These are phyloP conservation scores for Rhizoglyphus robini DNA, from an alignment of 1,140 invertebrate genomes.

Conservation along the genomic window DNA sequence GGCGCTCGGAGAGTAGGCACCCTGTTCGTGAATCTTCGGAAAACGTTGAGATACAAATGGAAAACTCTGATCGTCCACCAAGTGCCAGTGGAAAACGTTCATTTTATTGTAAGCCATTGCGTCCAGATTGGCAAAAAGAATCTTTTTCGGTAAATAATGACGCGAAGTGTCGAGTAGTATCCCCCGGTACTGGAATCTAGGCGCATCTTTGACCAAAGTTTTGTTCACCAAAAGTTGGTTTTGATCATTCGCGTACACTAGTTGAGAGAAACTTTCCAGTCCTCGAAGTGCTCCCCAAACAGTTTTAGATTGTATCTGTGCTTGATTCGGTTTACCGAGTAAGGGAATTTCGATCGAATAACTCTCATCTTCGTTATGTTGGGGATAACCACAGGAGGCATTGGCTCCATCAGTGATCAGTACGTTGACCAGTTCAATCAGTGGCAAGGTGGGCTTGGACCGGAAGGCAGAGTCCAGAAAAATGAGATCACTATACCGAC, in stretches of 20 bases:
- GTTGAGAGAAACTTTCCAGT: constrained; percentile 36
- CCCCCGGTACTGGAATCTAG: constrained; percentile 57
- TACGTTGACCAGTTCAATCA: background rate
- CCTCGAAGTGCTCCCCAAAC: constrained; percentile 23
- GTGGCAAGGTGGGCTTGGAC: background rate
- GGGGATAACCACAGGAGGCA: constrained; percentile 21
- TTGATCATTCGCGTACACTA: constrained; percentile 29
- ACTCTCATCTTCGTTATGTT: constrained; percentile 19
- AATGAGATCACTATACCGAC: constrained; percentile 20
- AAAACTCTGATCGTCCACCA: constrained; percentile 49
- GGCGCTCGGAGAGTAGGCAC: constrained; percentile 14
- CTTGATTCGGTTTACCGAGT: background rate
- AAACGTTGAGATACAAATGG: constrained; percentile 43
- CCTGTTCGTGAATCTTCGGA: constrained; percentile 37
- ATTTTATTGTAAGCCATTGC: constrained; percentile 37
- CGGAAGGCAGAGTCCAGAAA: constrained; percentile 6
- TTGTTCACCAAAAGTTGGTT: constrained; percentile 32
- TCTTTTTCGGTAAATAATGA: constrained; percentile 54
- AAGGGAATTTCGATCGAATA: constrained; percentile 7
- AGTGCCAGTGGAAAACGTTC: constrained; percentile 50
- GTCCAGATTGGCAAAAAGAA: constrained; percentile 48
- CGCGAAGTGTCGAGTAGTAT: constrained; percentile 66
- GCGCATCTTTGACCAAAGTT: constrained; percentile 51
- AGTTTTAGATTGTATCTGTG: background rate
- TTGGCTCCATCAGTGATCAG: background rate